Evolutionary conservation across 2,888 invertebrate genomes (phyloP), one percentile per base, ranked within the genome.

Genomic region (Drosophila quinaria): DNA sequence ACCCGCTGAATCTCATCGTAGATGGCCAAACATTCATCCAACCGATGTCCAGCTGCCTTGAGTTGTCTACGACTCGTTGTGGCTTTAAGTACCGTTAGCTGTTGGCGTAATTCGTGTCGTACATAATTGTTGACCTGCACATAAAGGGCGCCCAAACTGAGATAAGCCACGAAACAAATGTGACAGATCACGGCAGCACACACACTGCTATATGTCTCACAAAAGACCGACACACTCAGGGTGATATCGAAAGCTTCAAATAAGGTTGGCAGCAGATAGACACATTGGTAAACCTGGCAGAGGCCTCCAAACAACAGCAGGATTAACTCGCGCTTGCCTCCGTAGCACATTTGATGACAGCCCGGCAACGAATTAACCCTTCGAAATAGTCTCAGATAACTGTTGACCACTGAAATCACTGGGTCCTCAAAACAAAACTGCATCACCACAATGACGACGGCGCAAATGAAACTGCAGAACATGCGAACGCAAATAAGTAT

Each of bases 101-200:
- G 70, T 0, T 66, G 52, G 0, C 74, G 67, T 9, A 89, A 19
- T 19, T 80, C 77, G 3, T 50, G 3, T 0, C 70, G 64, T 17
- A 85, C 71, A 58, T 77, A 88, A 3, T 17, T 19, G 41, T 89
- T 89, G 1, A 71, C 35, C 46, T 76, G 71, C 13, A 56, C 66
- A 17, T 82, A 88, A 0, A 88, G 71, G 1, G 73, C 63, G 0
- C 78, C 86, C n/a, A 88, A 56, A 25, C 73, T 74, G 1, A 88
- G 68, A 17, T 80, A 88, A 2, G 73, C 84, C 35, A 88, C 33
- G n/a, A 82, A 87, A 1, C 70, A 70, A 3, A 82, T 51, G 15
- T 88, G 63, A 22, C 66, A 9, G 1, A 79, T 62, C 61, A 89
- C 58, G 4, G 50, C n/a, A 2, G 66, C 44, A 31, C 66, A 70